phyloP scores from a whole-genome alignment of 2,888 invertebrate genomes.

The Slavum lentiscoides region DNA sequence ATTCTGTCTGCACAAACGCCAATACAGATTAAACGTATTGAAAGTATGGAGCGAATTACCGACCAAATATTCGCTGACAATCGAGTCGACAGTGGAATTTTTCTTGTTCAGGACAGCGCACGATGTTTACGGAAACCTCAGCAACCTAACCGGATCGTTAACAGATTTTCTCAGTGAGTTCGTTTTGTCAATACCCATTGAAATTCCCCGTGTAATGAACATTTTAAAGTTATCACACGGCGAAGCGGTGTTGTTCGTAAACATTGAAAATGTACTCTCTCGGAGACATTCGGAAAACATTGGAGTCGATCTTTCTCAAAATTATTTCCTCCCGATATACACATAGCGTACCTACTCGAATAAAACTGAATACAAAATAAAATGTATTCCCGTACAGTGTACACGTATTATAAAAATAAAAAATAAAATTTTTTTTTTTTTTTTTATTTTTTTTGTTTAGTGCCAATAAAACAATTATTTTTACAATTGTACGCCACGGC shows the following conservation, averaged over 20 bases:
- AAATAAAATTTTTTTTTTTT: too few relatives aligned
- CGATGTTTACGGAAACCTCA: slow-evolving; percentile 13
- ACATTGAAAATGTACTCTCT: too few relatives aligned
- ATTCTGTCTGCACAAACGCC: neutral
- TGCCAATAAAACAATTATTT: neutral
- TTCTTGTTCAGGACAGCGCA: neutral
- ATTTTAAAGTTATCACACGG: too few relatives aligned
- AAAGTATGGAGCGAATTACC: slow-evolving; percentile 43
- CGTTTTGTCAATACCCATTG: neutral
- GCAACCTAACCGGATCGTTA: slow-evolving; percentile 6
- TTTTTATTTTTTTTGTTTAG: neutral
- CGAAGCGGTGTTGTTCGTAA: too few relatives aligned
- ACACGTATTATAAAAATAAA: neutral
- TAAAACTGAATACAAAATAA: neutral
- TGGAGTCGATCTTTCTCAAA: too few relatives aligned
- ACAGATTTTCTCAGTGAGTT: slow-evolving; percentile 14
- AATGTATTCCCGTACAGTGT: too few relatives aligned
- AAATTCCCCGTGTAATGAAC: too few relatives aligned
- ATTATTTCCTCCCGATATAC: too few relatives aligned
- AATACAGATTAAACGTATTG: slow-evolving; percentile 23
- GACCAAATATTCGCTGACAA: slow-evolving; percentile 25
- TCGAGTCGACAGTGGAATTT: slow-evolving; percentile 30
- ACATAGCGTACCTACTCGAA: too few relatives aligned
- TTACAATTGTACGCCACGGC: neutral
- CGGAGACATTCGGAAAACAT: too few relatives aligned